Conservation (phyloP, 1,140 invertebrate genomes). For the Pogonomyrmex californicus region DNA sequence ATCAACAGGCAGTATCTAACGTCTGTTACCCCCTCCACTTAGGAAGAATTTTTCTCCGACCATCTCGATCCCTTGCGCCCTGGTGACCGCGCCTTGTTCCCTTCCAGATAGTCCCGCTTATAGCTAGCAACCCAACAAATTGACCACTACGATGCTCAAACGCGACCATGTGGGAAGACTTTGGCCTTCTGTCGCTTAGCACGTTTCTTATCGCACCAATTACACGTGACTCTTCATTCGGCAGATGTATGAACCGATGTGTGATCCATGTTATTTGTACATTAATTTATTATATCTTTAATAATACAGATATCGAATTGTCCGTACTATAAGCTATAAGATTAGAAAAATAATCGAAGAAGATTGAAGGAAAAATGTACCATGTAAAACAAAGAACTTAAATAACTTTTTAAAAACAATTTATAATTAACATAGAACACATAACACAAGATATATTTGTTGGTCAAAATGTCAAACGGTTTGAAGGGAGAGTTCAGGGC, state of each 20-base stretch:
- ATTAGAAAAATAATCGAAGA: background rate
- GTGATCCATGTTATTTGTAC: background rate
- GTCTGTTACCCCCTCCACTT: slow-evolving; percentile 66
- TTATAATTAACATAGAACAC: background rate
- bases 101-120: slow-evolving; percentile 21
- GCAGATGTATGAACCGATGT: background rate
- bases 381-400: background rate
- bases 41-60: slow-evolving; percentile 57
- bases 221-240: background rate
- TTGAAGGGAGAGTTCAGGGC: background rate
- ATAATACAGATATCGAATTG: background rate
- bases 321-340: background rate
- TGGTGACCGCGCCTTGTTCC: slow-evolving; percentile 29
- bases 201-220: background rate
- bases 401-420: background rate
- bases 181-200: background rate
- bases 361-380: background rate
- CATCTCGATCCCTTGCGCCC: slow-evolving; percentile 24
- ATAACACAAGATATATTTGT: background rate
- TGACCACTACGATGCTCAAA: background rate
- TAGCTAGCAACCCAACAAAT: slow-evolving; percentile 8
- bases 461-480: background rate
- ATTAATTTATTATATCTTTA: background rate
- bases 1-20: slow-evolving; percentile 74
- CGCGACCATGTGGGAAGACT: slow-evolving; percentile 41